Evolutionary conservation across 2,888 invertebrate species (phyloP).

Genomic region (Spicauda simplicius): DNA sequence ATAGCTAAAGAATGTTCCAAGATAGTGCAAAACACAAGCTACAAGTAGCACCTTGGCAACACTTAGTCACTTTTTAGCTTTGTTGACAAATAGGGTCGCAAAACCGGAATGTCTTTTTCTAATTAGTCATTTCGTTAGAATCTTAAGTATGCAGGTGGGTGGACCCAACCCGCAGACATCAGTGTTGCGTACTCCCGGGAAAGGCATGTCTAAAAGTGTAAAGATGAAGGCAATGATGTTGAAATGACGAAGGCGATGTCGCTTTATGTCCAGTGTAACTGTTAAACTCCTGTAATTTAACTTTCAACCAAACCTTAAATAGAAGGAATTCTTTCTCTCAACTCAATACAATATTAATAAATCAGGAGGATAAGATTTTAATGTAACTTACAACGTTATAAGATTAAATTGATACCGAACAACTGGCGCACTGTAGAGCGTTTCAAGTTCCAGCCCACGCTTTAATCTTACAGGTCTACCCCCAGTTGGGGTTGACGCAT

Average conservation of each 20-base stretch:
- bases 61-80: neutral
- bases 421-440: slow-evolving; percentile 4
- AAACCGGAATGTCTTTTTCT: no score
- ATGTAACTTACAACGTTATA: neutral
- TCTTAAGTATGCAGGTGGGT: no score
- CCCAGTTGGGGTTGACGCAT: slow-evolving; percentile 34
- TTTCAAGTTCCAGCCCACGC: neutral
- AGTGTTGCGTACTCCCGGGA: no score
- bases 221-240: no score
- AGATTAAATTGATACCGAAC: neutral
- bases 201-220: no score
- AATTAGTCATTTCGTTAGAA: no score
- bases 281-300: no score
- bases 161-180: no score
- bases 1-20: neutral
- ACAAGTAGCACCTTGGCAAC: neutral
- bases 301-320: no score
- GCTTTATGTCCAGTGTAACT: no score
- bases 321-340: neutral
- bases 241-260: no score
- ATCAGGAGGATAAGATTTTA: neutral
- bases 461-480: slow-evolving; percentile 10
- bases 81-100: neutral
- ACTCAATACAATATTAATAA: neutral
- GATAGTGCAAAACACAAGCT: neutral